These are phyloP conservation scores for Dermatemys mawii DNA, from an alignment of 2,113 vertebrate genomes.

Conservation along the genomic window DNA sequence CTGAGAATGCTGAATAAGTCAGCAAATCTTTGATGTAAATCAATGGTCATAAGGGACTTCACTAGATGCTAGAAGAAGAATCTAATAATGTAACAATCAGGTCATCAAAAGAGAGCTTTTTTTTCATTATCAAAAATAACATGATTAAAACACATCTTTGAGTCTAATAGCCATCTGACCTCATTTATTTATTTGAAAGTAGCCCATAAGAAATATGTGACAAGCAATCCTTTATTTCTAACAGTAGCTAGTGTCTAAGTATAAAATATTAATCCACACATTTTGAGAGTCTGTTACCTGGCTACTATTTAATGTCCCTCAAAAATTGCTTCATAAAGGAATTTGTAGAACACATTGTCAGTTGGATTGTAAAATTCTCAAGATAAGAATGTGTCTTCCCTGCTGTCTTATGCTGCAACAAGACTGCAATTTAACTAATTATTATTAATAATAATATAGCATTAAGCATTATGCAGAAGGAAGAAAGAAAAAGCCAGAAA, in stretches of 20 bases:
- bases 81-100: conserved; percentile 31
- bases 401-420: background rate
- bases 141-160: conserved; percentile 19
- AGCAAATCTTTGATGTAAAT: conserved; percentile 72
- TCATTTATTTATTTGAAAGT: conserved; percentile 43
- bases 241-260: background rate
- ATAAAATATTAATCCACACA: background rate
- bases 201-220: background rate
- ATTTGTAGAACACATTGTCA: background rate
- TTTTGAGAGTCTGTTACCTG: background rate
- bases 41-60: conserved; percentile 49
- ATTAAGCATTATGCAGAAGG: background rate
- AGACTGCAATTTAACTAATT: background rate
- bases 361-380: background rate
- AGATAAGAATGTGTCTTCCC: background rate
- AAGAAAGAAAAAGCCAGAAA: background rate
- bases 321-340: background rate
- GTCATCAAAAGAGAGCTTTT: conserved; percentile 46
- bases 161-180: conserved; percentile 21
- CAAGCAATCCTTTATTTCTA: background rate
- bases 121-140: conserved; percentile 44
- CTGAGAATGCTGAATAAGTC: conserved; percentile 61
- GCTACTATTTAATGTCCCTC: background rate
- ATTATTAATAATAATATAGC: background rate
- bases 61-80: conserved; percentile 2